Percentiles rank a stretch among this genome's conserved stretches.
Evolutionary conservation across 2,113 vertebrate genomes (phyloP).

Genomic region (Carollia perspicillata): DNA sequence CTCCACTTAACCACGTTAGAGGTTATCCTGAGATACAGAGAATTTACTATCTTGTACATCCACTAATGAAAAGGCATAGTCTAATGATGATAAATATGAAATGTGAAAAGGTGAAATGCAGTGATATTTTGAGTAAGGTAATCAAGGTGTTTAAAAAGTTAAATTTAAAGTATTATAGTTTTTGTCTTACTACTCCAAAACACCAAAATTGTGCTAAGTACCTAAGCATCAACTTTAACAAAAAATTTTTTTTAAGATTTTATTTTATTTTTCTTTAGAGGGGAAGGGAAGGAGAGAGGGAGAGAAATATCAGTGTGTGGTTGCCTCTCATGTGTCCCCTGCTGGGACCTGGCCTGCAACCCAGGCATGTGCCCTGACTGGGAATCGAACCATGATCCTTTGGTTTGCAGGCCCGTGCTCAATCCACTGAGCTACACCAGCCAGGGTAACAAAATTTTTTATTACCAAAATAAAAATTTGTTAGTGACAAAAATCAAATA

Average conservation of each 20-base stretch:
- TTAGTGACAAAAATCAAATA: not conserved
- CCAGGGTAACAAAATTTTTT: not conserved
- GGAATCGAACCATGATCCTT: too few species aligned
- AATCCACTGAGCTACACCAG: too few species aligned
- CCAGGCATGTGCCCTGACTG: too few species aligned
- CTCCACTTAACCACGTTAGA: not conserved
- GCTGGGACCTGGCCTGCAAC: too few species aligned
- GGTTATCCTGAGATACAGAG: not conserved
- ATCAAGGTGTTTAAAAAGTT: not conserved
- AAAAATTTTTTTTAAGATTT: too few species aligned
- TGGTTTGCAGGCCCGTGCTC: too few species aligned
- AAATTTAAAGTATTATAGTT: not conserved
- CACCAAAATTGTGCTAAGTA: not conserved
- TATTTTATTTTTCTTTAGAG: too few species aligned
- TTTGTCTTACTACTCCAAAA: not conserved
- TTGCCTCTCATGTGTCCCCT: too few species aligned
- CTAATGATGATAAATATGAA: constrained; percentile 41
- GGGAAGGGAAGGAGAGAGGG: too few species aligned
- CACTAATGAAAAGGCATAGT: not conserved
- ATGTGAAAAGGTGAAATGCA: not conserved
- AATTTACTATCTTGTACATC: not conserved
- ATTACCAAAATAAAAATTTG: not conserved
- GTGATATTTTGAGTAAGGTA: not conserved
- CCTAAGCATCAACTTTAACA: not conserved
- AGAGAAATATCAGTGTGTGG: too few species aligned